phyloP scores from a whole-genome alignment of 2,888 invertebrate genomes.

The Microctonus brassicae region DNA sequence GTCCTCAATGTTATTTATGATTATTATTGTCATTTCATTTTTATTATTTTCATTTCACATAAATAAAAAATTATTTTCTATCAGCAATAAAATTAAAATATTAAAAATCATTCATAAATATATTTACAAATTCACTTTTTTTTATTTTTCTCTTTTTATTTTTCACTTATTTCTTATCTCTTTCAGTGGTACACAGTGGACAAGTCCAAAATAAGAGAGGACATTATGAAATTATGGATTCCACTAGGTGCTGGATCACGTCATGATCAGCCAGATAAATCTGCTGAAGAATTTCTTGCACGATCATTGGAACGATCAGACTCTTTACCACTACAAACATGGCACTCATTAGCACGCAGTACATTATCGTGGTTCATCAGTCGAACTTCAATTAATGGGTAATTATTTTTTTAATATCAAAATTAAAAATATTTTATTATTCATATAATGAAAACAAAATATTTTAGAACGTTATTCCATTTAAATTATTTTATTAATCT shows the following conservation, averaged over 20 bases:
- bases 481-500: too few species aligned
- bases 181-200: slow-evolving; percentile 83
- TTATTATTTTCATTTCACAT: slow-evolving; percentile 3
- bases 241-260: slow-evolving; percentile 72
- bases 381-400: slow-evolving; percentile 96
- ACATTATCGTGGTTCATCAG: slow-evolving; percentile 92
- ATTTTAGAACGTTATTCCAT: too few species aligned
- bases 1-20: slow-evolving; percentile 3
- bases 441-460: too few species aligned
- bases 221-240: slow-evolving; percentile 75
- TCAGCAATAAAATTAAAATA: too few species aligned
- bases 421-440: too few species aligned
- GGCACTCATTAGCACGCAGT: slow-evolving; percentile 89
- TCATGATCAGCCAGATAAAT: slow-evolving; percentile 73
- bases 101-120: too few species aligned
- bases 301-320: slow-evolving; percentile 85
- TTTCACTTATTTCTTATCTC: slow-evolving; percentile 40
- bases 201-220: slow-evolving; percentile 71
- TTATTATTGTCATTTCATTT: not conserved
- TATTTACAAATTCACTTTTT: not conserved
- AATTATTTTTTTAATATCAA: slow-evolving; percentile 72
- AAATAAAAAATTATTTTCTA: not conserved
- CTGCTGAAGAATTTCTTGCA: slow-evolving; percentile 81
- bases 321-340: slow-evolving; percentile 89
- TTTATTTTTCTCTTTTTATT: not conserved